Evolutionary conservation across 1,140 invertebrate species (phyloP), one percentile per base, ranked within the genome.

Genomic region (Zaprionus davidi): DNA sequence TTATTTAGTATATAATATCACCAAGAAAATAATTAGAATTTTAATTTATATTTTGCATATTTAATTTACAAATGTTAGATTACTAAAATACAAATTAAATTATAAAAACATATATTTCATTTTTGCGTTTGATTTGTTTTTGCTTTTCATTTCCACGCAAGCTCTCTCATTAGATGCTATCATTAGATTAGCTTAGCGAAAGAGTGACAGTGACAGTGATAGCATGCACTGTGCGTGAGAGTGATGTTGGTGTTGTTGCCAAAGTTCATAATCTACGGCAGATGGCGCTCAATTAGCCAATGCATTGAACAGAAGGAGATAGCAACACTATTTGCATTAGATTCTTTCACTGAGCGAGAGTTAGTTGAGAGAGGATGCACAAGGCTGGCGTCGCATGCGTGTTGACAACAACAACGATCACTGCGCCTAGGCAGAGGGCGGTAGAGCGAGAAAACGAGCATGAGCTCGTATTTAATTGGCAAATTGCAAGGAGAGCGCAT

Each of bases 391-490:
- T 46, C 41, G 41, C 41, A 17, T 46, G 41, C n/a, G n/a, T 17
- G n/a, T 46, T 9, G n/a, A n/a, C 41, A 46, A 46, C 41, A 46
- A 46, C 41, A 46, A 46, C 41, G 41, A 46, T 46, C 41, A 46
- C 2, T 44, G 6, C 41, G 3, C 11, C 3, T 1, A 46, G n/a
- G 41, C 41, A 46, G 41, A 38, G 36, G 13, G 36, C 15, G n/a
- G 5, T 0, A 17, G 41, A 17, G n/a, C 6, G n/a, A n/a, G n/a
- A n/a, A n/a, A n/a, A n/a, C n/a, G n/a, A 44, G n/a, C 2, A n/a
- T 44, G 6, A 36, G 41, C 41, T n/a, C n/a, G 41, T 2, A 44
- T 44, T 44, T 9, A 44, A 7, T 44, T 17, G 7, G 41, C 3
- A n/a, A 9, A 44, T 44, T n/a, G 15, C 2, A 46, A 17, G 17